A percentile compares a stretch with the other conserved stretches of the same genome.
Evolutionary conservation across 92 coral and sea anemone genomes (phyloP).

Genomic region (Zoanthus solanderi): DNA sequence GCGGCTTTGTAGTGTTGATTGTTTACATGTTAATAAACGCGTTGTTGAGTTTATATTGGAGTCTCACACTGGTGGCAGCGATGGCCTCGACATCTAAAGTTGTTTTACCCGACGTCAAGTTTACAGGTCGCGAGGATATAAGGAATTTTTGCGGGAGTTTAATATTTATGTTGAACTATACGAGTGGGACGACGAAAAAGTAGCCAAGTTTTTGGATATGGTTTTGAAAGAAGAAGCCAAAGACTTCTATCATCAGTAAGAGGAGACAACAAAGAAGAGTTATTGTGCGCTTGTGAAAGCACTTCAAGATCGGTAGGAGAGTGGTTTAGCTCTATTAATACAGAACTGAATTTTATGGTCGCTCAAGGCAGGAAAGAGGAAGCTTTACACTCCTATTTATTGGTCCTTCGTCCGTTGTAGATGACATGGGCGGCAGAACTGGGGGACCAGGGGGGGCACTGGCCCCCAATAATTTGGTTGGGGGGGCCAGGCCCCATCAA

Average conservation of each 20-base stretch:
- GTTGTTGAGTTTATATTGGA: background rate
- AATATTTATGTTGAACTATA: too few relatives aligned
- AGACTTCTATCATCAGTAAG: background rate
- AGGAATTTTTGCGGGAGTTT: too few relatives aligned
- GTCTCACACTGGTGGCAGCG: background rate
- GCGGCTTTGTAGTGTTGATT: too few relatives aligned
- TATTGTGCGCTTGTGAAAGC: background rate
- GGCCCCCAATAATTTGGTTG: too few relatives aligned
- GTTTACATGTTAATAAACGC: too few relatives aligned
- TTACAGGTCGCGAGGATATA: background rate
- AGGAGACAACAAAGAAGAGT: background rate
- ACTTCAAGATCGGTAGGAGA: background rate
- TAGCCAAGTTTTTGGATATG: background rate
- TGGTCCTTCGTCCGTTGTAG: too few relatives aligned
- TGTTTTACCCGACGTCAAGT: constrained; percentile 11
- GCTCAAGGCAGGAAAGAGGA: background rate
- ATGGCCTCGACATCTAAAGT: background rate
- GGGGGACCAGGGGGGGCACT: too few relatives aligned
- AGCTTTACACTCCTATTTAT: background rate
- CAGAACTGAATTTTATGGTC: background rate
- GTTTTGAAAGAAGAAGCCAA: background rate
- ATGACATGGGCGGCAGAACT: too few relatives aligned
- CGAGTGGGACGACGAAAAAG: background rate
- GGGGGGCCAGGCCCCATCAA: too few relatives aligned
- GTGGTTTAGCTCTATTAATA: background rate